Base-by-base conservation (phyloP, 2,113 vertebrate genomes). In the Nibea coibor region DNA sequence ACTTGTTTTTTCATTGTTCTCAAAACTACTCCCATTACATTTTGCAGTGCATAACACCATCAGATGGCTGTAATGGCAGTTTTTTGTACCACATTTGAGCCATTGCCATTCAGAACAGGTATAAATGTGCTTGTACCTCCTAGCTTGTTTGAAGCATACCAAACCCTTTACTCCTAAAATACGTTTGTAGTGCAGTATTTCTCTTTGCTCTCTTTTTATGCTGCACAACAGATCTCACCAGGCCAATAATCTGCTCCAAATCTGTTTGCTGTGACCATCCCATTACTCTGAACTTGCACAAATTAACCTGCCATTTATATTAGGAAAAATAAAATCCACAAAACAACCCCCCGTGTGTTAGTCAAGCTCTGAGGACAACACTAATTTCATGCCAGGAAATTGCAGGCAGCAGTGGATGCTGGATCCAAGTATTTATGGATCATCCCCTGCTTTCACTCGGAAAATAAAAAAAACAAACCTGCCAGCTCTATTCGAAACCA, bases 391-490 rank as follows among this genome's bases (percentile, higher is more conserved):
- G 50, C 43, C 65, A 84, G 42, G 58, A 84, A 74, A 69, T 48
- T 69, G 31, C 22, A 58, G 57, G 19, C 64, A 48, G 28, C 56
- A 62, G 26, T n/a, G 20, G 59, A 59, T 63, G 24, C 24, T 35
- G 64, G 43, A 31, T 80, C 70, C 53, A 59, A 43, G 59, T 20
- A 31, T 72, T 65, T 15, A 53, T 66, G 47, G 39, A 66, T 82
- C 63, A 62, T 62, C 57, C 4, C 9, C 20, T 48, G 31, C 19
- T 53, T 47, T 50, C 64, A 19, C 28, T 57, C 14, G 5, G 42
- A 62, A 69, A 43, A 22, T 48, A 63, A 48, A 56, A 50, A 69
- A 57, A 39, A 8, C 16, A 47, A 42, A 81, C 17, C 47, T 48
- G 15, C 48, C 72, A 62, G 72, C 16, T 61, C 16, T 24, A 15